phyloP scores from a whole-genome alignment of 1,140 invertebrate species.

The Bombus sylvicola region DNA sequence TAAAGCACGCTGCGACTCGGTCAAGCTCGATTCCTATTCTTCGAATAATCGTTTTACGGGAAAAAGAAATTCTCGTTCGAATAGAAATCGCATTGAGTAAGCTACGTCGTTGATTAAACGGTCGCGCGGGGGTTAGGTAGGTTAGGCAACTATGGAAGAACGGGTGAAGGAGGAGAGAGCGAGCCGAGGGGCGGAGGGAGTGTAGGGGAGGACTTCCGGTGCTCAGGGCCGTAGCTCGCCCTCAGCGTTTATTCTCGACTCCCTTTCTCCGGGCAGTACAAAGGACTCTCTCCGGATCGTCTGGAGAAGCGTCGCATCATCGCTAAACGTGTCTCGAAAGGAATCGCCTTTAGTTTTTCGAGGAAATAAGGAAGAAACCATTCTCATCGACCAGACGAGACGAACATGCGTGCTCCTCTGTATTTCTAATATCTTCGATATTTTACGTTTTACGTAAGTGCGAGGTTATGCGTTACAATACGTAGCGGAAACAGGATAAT shows the following conservation, averaged over 20 bases:
- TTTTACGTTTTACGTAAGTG: too few relatives aligned
- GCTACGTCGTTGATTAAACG: slow-evolving; percentile 49
- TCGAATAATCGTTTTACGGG: too few relatives aligned
- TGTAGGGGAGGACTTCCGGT: slow-evolving; percentile 62
- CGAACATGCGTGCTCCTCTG: background rate
- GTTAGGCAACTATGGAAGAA: slow-evolving; percentile 31
- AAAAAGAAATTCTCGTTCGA: background rate
- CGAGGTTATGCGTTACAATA: too few relatives aligned
- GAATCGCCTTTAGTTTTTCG: slow-evolving; percentile 6
- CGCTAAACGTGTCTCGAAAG: background rate
- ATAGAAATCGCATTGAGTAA: slow-evolving; percentile 8
- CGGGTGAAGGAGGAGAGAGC: background rate
- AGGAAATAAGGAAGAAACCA: background rate
- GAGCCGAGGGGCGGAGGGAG: background rate
- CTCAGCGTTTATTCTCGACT: slow-evolving; percentile 46
- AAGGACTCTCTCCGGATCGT: slow-evolving; percentile 43
- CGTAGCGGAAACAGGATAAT: background rate
- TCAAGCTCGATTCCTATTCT: too few relatives aligned
- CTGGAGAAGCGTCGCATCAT: background rate
- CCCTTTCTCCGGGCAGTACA: slow-evolving; percentile 55
- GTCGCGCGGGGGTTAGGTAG: slow-evolving; percentile 15
- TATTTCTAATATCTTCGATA: background rate
- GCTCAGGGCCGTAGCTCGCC: slow-evolving; percentile 62
- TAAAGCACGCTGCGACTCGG: too few relatives aligned
- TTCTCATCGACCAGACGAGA: background rate